Conservation (phyloP, 2,888 invertebrate genomes). For the Melieria picta region DNA sequence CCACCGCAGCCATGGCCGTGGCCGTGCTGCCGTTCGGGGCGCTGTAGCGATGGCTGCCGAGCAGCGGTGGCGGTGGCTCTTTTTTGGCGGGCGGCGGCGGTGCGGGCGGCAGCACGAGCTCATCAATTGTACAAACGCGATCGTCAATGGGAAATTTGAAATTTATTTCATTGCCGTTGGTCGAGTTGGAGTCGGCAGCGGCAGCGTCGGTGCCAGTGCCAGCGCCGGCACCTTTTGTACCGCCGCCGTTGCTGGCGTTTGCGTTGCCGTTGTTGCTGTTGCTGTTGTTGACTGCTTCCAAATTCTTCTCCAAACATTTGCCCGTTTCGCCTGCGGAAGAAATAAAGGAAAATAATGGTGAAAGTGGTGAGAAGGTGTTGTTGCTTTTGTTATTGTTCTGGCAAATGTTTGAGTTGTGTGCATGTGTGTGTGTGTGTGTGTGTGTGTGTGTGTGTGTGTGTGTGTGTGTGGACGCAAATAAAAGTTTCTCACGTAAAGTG, state of each 20-base stretch:
- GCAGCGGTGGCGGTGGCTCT: constrained; percentile 38
- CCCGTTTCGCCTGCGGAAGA: constrained; percentile 54
- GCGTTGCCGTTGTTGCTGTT: constrained; percentile 46
- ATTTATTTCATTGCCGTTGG: constrained; percentile 67
- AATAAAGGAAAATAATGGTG: constrained; percentile 22
- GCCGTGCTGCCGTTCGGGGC: constrained; percentile 37
- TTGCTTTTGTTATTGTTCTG: no score
- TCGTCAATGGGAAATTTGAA: constrained; percentile 70
- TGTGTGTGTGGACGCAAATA: not conserved
- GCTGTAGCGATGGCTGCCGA: constrained; percentile 46
- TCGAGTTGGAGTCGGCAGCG: constrained; percentile 30
- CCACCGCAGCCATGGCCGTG: constrained; percentile 52
- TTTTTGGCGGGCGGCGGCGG: constrained; percentile 53
- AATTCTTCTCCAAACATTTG: constrained; percentile 65
- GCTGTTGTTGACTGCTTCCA: constrained; percentile 55
- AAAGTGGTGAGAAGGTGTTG: not conserved
- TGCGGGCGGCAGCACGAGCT: constrained; percentile 60
- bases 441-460: not conserved
- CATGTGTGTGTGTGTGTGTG: not conserved
- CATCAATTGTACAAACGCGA: constrained; percentile 66
- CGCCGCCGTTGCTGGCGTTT: constrained; percentile 46
- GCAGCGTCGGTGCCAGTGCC: constrained; percentile 25
- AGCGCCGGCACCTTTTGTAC: not conserved
- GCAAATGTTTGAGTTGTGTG: no score
- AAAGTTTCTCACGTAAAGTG: no score